Evolutionary conservation across 2,888 invertebrate genomes (phyloP), one percentile per base, ranked within the genome.

Genomic region (Phorcus lineatus): DNA sequence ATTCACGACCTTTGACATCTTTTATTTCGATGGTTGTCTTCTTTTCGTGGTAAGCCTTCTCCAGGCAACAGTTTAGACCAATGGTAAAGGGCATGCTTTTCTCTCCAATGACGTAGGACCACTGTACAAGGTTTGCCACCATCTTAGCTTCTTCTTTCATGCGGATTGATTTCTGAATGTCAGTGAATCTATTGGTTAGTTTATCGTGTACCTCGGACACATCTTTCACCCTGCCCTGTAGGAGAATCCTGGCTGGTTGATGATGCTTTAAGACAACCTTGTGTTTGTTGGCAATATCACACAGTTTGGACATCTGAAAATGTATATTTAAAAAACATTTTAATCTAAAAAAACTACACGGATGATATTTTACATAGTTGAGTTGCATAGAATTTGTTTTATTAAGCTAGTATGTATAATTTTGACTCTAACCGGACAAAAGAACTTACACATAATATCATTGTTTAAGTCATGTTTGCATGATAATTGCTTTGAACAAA

Each of bases 31-130:
- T 16, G 17, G 19, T 24, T 7, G 13, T 52, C 28, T 62, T 36
- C 36, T 67, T 78, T 6, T 36, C 66, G 11, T 28, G 16, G 40
- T n/a, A 52, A 19, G 78, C 78, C 52, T 78, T 78, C 55, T 78
- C 78, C 17, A 78, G 24, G n/a, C 55, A 55, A 47, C 40, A 19
- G 16, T 28, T 78, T 4, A 78, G 54, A 17, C 78, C 78, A 16
- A 17, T 19, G 17, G 55, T 66, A 52, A 78, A 78, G 17, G 62
- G 52, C 2, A 11, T 36, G 17, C 1, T 47, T 24, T 52, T 57
- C 16, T 66, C 78, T 31, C 22, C 55, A 28, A 31, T 66, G 17
- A 47, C 66, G 22, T 78, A 78, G 17, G 24, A 36, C 78, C 78
- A 78, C 62, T 40, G 47, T 13, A 78, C 78, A 16, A 62, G 52